Percentiles rank a stretch among this genome's conserved stretches.
Conservation (phyloP, 2,888 invertebrate genomes). For the Pseudococcus viburni region DNA sequence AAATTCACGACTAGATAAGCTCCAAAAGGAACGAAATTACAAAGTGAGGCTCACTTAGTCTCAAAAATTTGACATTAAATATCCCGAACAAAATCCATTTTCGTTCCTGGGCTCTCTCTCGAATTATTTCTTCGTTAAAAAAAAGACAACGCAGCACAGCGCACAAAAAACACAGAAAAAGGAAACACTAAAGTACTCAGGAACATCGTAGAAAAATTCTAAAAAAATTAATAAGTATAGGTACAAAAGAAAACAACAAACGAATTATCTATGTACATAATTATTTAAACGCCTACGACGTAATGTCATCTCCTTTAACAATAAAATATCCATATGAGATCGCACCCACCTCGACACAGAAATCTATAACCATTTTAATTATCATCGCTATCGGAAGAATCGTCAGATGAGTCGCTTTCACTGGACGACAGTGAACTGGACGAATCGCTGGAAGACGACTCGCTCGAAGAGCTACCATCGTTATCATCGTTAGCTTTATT, state of each 20-base stretch:
- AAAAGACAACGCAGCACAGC: neutral
- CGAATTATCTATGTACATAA: conserved; percentile 29
- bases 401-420: neutral
- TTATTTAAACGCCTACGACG: neutral
- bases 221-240: neutral
- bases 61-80: too few relatives aligned
- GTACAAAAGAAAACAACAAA: conserved; percentile 15
- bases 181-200: conserved; percentile 10
- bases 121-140: neutral
- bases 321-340: conserved; percentile 3
- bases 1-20: neutral
- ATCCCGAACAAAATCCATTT: too few relatives aligned
- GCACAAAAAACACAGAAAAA: neutral
- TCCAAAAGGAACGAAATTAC: neutral
- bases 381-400: conserved; percentile 37
- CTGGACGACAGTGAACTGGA: conserved; percentile 12
- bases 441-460: neutral
- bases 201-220: conserved; percentile 20
- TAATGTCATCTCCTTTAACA: neutral
- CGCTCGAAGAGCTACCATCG: conserved; percentile 6
- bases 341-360: neutral
- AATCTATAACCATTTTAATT: conserved; percentile 8
- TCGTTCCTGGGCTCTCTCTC: too few relatives aligned
- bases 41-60: too few relatives aligned
- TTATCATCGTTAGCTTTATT: neutral